These are phyloP conservation scores for Sebastolobus alascanus DNA, from an alignment of 2,797 vertebrate genomes.

Conservation along the genomic window DNA sequence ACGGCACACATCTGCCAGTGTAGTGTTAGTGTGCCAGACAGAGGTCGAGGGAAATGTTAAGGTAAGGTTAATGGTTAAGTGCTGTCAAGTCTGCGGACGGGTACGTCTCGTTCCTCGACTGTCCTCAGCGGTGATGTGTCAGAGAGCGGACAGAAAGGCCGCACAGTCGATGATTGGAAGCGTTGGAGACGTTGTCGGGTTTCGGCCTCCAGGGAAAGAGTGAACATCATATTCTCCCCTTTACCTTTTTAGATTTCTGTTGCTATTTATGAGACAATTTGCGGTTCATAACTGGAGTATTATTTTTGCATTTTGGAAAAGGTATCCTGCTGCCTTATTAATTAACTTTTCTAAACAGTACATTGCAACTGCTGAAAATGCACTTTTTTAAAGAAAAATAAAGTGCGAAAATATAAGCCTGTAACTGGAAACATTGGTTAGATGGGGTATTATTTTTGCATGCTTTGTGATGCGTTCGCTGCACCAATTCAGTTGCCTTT, in stretches of 20 bases:
- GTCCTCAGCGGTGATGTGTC: slow-evolving; percentile 14
- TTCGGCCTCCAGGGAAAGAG: slow-evolving; percentile 11
- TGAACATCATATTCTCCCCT: slow-evolving; percentile 32
- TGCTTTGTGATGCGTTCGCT: slow-evolving; percentile 48
- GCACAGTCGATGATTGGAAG: slow-evolving; percentile 13
- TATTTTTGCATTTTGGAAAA: slow-evolving; percentile 49
- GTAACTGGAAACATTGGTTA: slow-evolving; percentile 53
- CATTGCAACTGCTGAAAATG: slow-evolving; percentile 63
- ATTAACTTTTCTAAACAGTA: slow-evolving; percentile 53
- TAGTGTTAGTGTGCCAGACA: slow-evolving; percentile 41
- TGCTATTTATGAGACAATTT: slow-evolving; percentile 54
- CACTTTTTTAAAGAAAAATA: slow-evolving; percentile 63
- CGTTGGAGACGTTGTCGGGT: not conserved
- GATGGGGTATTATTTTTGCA: slow-evolving; percentile 36
- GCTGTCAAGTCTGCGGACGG: slow-evolving; percentile 30
- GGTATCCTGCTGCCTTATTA: slow-evolving; percentile 67
- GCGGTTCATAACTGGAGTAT: slow-evolving; percentile 65
- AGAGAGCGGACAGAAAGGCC: not conserved
- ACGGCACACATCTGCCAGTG: slow-evolving; percentile 56
- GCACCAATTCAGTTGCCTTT: slow-evolving; percentile 64
- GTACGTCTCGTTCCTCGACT: slow-evolving; percentile 6
- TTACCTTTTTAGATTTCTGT: slow-evolving; percentile 37
- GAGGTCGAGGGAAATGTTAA: slow-evolving; percentile 43
- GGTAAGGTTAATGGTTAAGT: slow-evolving; percentile 48
- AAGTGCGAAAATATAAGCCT: slow-evolving; percentile 31